These are phyloP conservation scores for Coptodon rendalli DNA, from an alignment of 2,113 vertebrate species.

Conservation along the genomic window DNA sequence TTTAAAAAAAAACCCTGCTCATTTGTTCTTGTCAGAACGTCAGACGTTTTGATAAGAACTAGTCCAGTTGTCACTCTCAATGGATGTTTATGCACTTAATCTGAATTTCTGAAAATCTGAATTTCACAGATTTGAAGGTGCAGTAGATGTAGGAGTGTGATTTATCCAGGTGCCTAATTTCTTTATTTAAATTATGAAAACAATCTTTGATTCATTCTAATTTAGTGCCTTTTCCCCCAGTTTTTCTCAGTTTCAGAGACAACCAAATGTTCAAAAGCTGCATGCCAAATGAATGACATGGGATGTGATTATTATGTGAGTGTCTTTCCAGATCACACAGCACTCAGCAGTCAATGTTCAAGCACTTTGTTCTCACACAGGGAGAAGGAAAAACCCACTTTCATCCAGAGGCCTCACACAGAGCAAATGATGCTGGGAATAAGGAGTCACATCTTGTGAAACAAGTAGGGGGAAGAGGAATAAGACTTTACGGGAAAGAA, in stretches of 20 bases:
- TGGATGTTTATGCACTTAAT: neutral
- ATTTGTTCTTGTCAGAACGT: neutral
- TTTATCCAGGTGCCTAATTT: neutral
- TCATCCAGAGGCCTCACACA: slow-evolving; percentile 38
- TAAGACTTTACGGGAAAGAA: slow-evolving; percentile 56
- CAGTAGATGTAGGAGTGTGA: neutral
- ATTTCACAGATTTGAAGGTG: neutral
- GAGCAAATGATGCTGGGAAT: slow-evolving; percentile 62
- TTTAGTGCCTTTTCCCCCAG: neutral
- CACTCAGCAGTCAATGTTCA: neutral
- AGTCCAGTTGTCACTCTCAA: neutral
- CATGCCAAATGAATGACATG: neutral
- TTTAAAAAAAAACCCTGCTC: accelerated
- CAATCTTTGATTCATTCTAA: neutral
- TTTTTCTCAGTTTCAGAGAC: neutral
- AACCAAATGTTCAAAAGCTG: neutral
- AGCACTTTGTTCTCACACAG: neutral
- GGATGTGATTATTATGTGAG: neutral
- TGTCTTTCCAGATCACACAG: neutral
- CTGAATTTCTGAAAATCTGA: neutral
- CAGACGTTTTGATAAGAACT: neutral
- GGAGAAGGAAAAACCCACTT: slow-evolving; percentile 19
- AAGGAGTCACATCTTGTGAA: slow-evolving; percentile 45
- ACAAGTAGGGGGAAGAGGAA: neutral
- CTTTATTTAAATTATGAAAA: neutral